Evolutionary conservation across 1,140 invertebrate genomes (phyloP), one percentile per base, ranked within the genome.

Genomic region (Megalopta genalis): DNA sequence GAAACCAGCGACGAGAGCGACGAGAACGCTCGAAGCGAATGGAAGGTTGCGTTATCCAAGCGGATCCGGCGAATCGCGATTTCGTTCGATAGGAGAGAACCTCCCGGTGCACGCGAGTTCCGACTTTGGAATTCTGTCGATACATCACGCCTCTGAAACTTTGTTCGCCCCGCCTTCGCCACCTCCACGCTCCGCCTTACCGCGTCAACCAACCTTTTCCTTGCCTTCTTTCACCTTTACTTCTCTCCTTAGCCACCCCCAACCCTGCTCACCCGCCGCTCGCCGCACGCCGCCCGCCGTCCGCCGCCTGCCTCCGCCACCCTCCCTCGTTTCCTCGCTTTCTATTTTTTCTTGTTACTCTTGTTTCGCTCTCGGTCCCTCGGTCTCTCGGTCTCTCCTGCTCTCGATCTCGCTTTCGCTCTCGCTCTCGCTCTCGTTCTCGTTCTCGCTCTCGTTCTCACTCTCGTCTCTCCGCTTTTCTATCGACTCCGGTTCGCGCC

Each of bases 111-210:
- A 57, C n/a, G n/a, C 21, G 7, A 87, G 85, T 91, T 89, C 87
- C 88, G 88, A 90, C 88, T 90, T 91, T 86, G 87, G 86, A 91
- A 91, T 91, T 90, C 90, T 86, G 90, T 90, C 90, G 90, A 91
- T 91, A 91, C 90, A 90, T 91, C 90, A 91, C 90, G 90, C 90
- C 88, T 91, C 88, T 91, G 88, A 85, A 90, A 88, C 87, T 86
- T 83, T 79, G 78, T 80, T 88, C 71, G 89, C 90, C 81, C 90
- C 90, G 90, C 90, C 90, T 85, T 83, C 85, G 76, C 89, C 89
- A 86, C 90, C 88, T 86, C 83, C 88, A 90, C 86, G 90, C 90
- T 90, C 90, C 90, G 90, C 90, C 90, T 90, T 82, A 87, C 87
- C 85, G 88, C 82, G 84, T 86, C 84, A 78, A 63, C 78, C 78